Evolutionary conservation across 2,888 invertebrate genomes (phyloP).

Genomic region (Eilema depressum): DNA sequence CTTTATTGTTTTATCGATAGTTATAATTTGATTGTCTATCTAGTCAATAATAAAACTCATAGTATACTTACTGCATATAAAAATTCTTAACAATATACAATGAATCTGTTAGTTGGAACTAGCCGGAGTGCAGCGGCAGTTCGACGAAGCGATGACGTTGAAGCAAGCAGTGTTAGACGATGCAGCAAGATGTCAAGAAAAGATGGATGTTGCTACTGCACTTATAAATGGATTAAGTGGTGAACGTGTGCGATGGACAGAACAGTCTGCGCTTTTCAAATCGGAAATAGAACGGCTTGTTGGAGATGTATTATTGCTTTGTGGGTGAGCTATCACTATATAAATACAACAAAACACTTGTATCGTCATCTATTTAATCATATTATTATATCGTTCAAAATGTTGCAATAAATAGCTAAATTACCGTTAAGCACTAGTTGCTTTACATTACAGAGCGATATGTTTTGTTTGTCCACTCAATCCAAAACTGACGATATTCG

Average conservation of each 20-base stretch:
- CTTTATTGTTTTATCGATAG: too few species aligned
- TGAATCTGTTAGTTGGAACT: constrained; percentile 75
- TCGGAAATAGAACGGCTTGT: constrained; percentile 94
- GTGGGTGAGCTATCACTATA: constrained; percentile 80
- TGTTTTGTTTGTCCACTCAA: too few species aligned
- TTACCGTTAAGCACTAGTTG: too few species aligned
- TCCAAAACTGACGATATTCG: too few species aligned
- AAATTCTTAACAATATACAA: neutral
- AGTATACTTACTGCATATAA: too few species aligned
- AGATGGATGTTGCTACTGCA: constrained; percentile 95
- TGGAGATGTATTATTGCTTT: constrained; percentile 93
- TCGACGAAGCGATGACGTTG: constrained; percentile 91
- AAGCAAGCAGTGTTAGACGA: constrained; percentile 92
- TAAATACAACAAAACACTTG: too few species aligned
- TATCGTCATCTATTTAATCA: too few species aligned
- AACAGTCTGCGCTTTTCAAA: constrained; percentile 93
- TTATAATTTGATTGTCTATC: neutral
- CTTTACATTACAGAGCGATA: too few species aligned
- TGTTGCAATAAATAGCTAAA: too few species aligned
- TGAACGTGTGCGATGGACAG: constrained; percentile 95
- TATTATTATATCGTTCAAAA: too few species aligned
- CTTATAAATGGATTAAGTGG: constrained; percentile 95
- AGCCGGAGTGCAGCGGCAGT: constrained; percentile 89
- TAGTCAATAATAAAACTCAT: neutral
- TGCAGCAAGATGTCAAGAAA: constrained; percentile 93